phyloP scores from a whole-genome alignment of 2,797 vertebrate genomes.

The Pantherophis alleghaniensis region DNA sequence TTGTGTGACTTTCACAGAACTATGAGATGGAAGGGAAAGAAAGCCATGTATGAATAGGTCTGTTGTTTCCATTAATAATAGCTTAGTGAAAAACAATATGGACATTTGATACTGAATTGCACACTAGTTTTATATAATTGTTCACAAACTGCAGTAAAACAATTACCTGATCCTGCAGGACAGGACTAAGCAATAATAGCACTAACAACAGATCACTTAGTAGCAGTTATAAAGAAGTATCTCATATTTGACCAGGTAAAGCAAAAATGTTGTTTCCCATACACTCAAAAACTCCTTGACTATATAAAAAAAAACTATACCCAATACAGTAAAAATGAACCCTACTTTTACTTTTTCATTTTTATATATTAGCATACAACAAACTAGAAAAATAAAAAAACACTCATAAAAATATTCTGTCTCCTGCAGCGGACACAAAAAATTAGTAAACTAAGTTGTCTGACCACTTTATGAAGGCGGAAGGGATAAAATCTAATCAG shows the following conservation, averaged over 20 bases:
- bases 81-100: background rate
- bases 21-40: constrained; percentile 36
- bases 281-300: background rate
- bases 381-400: background rate
- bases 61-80: background rate
- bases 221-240: background rate
- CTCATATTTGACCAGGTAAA: background rate
- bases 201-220: background rate
- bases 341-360: background rate
- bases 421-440: background rate
- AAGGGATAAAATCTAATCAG: background rate
- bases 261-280: background rate
- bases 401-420: background rate
- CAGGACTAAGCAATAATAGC: background rate
- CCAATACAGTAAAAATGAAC: background rate
- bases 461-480: background rate
- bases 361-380: background rate
- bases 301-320: background rate
- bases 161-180: background rate
- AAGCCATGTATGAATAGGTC: background rate
- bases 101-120: constrained; percentile 27
- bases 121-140: background rate
- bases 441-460: background rate
- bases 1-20: constrained; percentile 51
- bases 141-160: background rate